phyloP scores from a whole-genome alignment of 2,888 invertebrate genomes.

The Clanis bilineata region DNA sequence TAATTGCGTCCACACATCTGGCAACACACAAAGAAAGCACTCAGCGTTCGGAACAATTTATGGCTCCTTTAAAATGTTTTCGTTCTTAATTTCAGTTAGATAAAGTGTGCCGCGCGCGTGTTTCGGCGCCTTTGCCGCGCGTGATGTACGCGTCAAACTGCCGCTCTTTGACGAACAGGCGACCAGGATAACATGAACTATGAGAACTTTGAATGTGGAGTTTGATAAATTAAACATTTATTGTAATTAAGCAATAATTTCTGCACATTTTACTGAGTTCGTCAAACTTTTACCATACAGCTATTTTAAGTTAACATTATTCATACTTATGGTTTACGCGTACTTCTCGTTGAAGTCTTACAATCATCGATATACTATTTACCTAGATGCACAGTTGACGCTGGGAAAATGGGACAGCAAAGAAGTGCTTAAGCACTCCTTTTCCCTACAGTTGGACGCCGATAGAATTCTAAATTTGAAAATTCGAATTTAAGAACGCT shows the following conservation, averaged over 20 bases:
- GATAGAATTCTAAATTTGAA: too few relatives aligned
- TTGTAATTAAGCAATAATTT: neutral
- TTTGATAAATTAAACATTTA: neutral
- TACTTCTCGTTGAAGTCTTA: too few relatives aligned
- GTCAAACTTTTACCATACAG: too few relatives aligned
- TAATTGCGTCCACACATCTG: slow-evolving; percentile 32
- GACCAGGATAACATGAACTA: slow-evolving; percentile 1
- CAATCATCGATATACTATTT: too few relatives aligned
- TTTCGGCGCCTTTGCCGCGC: slow-evolving; percentile 65
- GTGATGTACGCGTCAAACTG: slow-evolving; percentile 62
- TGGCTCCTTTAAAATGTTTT: slow-evolving; percentile 73
- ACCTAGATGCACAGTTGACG: too few relatives aligned
- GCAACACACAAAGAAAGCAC: slow-evolving; percentile 60
- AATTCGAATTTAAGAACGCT: too few relatives aligned
- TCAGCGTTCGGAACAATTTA: slow-evolving; percentile 58
- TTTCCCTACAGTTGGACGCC: too few relatives aligned
- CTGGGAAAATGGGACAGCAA: too few relatives aligned
- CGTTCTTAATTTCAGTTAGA: slow-evolving; percentile 76
- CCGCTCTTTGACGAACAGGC: slow-evolving; percentile 1
- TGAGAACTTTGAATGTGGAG: neutral
- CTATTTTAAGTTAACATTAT: too few relatives aligned
- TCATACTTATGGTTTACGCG: too few relatives aligned
- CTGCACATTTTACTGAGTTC: neutral
- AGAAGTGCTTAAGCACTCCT: too few relatives aligned
- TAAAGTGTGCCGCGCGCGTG: slow-evolving; percentile 58